Evolutionary conservation across 2,888 invertebrate genomes (phyloP), one percentile per base, ranked within the genome.

Genomic region (Agrotis puta): DNA sequence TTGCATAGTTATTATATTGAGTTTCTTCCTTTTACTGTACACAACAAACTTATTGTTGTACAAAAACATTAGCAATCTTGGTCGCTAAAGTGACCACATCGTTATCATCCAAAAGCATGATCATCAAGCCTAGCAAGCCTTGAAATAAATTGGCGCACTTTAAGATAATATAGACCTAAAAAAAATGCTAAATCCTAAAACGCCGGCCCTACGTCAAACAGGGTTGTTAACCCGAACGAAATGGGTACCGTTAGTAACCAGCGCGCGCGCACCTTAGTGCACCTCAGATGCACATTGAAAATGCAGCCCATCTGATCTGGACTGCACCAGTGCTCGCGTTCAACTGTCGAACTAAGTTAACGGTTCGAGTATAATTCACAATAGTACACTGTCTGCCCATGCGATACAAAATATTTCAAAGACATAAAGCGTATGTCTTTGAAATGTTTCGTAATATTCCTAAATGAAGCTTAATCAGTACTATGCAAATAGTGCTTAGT

Each of bases 141-240:
- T 33, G 7, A 33, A 33, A 33, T 33, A 33, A 33, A 1, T 5
- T 33, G 33, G 33, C 6, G 7, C 7, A 7, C 11, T n/a, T 66
- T n/a, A 14, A 16, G 0, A 39, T n/a, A 39, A 39, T 39, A n/a
- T n/a, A 66, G 20, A 50, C 9, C 16, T 58, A 0, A 3, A 50
- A 16, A 33, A 58, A n/a, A 66, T 14, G 7, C 0, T 9, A 53
- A 54, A 11, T 63, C 72, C 77, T 72, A 70, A 70, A 70, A 76
- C 71, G 78, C 58, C 68, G 74, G 79, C 85, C 85, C 85, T 84
- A 74, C 56, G 67, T 57, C 33, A 59, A 68, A 63, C 68, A 87
- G 85, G 88, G 88, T 88, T 87, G 87, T 85, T 88, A 87, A 88
- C 88, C 88, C 73, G 86, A 81, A 82, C 81, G 71, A 83, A 85